These are phyloP conservation scores for Oligia strigilis DNA, from an alignment of 2,888 invertebrate genomes.

Conservation along the genomic window DNA sequence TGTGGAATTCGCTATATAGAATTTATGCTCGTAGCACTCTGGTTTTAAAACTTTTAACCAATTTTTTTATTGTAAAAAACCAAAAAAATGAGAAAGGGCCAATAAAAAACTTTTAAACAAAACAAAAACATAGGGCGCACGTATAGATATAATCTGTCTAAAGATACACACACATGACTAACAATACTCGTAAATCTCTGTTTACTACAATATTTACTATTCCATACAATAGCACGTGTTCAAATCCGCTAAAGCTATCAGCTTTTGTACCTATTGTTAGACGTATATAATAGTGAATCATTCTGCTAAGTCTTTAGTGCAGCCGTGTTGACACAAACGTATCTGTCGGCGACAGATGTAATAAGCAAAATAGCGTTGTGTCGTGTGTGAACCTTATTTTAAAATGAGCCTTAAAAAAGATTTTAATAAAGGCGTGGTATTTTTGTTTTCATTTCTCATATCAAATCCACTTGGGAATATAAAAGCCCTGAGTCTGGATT, in stretches of 20 bases:
- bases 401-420: neutral
- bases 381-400: slow-evolving; percentile 26
- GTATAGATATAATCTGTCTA: neutral
- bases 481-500: neutral
- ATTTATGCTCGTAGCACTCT: slow-evolving; percentile 1
- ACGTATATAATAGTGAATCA: slow-evolving; percentile 9
- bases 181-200: neutral
- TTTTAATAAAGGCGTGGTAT: neutral
- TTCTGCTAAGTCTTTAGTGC: slow-evolving; percentile 27
- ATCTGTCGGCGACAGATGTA: slow-evolving; percentile 44
- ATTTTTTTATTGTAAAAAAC: neutral
- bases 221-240: neutral
- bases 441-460: neutral
- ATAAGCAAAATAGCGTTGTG: slow-evolving; percentile 27
- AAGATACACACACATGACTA: neutral
- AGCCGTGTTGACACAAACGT: slow-evolving; percentile 32
- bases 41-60: neutral
- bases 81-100: too few species aligned
- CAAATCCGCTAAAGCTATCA: slow-evolving; percentile 30
- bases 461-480: neutral
- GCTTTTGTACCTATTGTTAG: slow-evolving; percentile 17
- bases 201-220: slow-evolving; percentile 4
- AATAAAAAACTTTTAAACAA: neutral
- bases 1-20: neutral
- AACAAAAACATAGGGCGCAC: neutral